Conservation (phyloP, 2,797 vertebrate genomes). For the Lithobates sylvaticus region DNA sequence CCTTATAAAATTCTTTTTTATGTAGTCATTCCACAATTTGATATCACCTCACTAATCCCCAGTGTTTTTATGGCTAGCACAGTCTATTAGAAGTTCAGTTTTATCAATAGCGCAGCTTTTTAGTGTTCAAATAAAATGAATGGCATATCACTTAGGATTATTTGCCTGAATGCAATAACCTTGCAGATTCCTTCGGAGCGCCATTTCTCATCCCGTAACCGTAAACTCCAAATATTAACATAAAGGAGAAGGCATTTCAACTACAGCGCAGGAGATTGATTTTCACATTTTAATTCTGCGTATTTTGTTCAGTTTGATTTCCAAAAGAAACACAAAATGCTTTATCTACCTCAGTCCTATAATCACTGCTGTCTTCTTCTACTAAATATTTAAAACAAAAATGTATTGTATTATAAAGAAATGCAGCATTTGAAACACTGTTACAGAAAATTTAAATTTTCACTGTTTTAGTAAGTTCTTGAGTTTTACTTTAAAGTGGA, state of each 20-base stretch:
- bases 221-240: slow-evolving; percentile 18
- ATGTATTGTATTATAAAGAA: background rate
- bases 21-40: slow-evolving; percentile 26
- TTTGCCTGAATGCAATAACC: background rate
- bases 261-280: background rate
- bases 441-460: background rate
- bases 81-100: slow-evolving; percentile 5
- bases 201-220: background rate
- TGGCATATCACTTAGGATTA: slow-evolving; percentile 23
- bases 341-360: background rate
- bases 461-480: background rate
- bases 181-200: background rate
- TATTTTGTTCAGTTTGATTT: background rate
- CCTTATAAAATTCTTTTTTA: slow-evolving; percentile 30
- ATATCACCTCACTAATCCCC: slow-evolving; percentile 20
- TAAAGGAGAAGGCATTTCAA: background rate
- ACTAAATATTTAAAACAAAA: background rate
- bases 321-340: slow-evolving; percentile 5
- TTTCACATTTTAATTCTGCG: background rate
- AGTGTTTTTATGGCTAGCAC: slow-evolving; percentile 5
- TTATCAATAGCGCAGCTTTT: slow-evolving; percentile 31
- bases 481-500: background rate
- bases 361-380: background rate
- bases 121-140: slow-evolving; percentile 16
- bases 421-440: background rate